Percentiles rank a stretch among this genome's conserved stretches.
phyloP scores from a whole-genome alignment of 2,113 vertebrate species.

The Halichoerus grypus region DNA sequence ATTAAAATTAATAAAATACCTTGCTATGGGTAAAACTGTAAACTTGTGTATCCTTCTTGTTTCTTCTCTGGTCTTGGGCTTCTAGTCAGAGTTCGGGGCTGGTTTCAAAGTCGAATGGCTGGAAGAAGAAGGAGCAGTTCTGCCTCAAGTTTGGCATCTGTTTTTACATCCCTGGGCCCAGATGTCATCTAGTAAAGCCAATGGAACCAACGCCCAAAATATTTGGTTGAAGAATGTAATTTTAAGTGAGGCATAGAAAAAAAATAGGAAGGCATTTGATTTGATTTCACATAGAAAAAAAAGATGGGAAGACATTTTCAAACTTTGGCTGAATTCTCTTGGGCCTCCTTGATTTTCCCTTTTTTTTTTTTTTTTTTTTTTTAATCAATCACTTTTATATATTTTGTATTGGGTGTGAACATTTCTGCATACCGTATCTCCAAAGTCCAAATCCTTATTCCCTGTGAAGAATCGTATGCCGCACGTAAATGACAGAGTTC shows the following conservation, averaged over 20 bases:
- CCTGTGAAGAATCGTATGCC: neutral
- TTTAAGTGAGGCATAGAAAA: neutral
- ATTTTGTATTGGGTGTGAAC: neutral
- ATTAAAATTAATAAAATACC: neutral
- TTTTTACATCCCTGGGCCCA: neutral
- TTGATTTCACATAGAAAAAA: neutral
- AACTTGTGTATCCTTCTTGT: neutral
- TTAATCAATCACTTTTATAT: neutral
- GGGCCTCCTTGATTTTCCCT: neutral
- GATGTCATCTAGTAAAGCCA: neutral
- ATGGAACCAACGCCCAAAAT: neutral
- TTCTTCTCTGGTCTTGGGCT: neutral
- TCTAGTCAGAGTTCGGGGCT: neutral
- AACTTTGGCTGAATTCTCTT: neutral
- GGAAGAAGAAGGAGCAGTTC: neutral
- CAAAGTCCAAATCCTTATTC: neutral
- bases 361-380: neutral
- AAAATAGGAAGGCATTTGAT: neutral
- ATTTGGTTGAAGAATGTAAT: neutral
- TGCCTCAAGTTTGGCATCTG: neutral
- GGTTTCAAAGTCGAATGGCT: neutral
- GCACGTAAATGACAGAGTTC: neutral
- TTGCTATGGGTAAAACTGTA: neutral
- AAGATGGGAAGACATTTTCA: neutral
- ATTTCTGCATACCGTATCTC: neutral